Base-by-base conservation (phyloP, 1,140 invertebrate species). In the Thaumatotibia leucotreta region DNA sequence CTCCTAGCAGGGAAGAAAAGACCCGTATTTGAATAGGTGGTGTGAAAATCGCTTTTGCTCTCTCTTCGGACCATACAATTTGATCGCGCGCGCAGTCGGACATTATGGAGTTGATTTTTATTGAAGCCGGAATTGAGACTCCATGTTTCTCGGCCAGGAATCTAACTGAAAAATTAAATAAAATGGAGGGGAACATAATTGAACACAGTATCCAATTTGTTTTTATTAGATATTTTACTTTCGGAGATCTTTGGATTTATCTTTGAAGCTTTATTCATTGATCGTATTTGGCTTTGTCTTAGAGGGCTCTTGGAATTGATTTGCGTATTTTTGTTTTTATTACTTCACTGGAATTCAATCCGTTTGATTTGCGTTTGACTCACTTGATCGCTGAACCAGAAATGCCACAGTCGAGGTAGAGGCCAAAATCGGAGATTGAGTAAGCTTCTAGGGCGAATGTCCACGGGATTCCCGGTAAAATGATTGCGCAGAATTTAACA, bases 41-140 rank as follows among this genome's bases (percentile, higher is more conserved):
- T n/a, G n/a, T n/a, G n/a, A n/a, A 45, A 27, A 27, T n/a, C 52
- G 11, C 52, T 6, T 4, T 27, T 14, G 24, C 52, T 14, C 3
- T 1, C 14, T 14, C 4, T 6, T 58, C 17, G 27, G 11, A 2
- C n/a, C 52, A 4, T 4, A 66, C 70, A 82, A 69, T 69, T 77
- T 76, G 78, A 84, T 79, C 73, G 72, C 70, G 63, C n/a, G n/a
- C 72, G 65, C 68, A 67, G 68, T 76, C 71, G 72, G 69, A 77
- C 74, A 73, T 76, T 80, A 73, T 73, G 73, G 75, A 79, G 66
- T 79, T 82, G 79, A 78, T 81, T 83, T 79, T 79, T 80, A 83
- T 82, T 77, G 76, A 73, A 75, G 72, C 52, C 72, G 69, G 73
- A 74, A 80, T 79, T 72, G 72, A 76, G 72, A 76, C 63, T 72